Base-by-base conservation (phyloP, 2,888 invertebrate species). In the Lamproptera curius region DNA sequence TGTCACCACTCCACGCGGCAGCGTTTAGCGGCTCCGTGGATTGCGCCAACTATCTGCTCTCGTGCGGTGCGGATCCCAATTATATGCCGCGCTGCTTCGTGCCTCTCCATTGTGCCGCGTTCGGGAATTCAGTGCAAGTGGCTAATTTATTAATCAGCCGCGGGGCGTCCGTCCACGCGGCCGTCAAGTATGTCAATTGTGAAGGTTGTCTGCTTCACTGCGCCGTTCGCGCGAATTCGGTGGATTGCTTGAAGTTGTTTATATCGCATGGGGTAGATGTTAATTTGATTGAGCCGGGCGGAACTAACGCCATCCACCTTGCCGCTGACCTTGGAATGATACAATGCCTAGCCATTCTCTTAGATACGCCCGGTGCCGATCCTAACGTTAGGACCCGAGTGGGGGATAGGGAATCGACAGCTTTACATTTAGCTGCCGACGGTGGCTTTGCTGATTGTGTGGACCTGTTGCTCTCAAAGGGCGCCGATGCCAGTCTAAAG, bases 41-140 rank as follows among this genome's bases (percentile, higher is more conserved):
- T 13, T 92, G 94, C 53, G 91, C 93, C 6, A 90, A 89, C 58
- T 93, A 90, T 66, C 86, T 95, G 42, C 89, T 95, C 38, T 78
- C 90, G 17, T 90, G 91, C 61, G 93, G 92, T 1, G 89, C 91
- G 56, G 92, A 92, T 62, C 90, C 94, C 6, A 92, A 93, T 76
- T 89, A 91, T 42, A 90, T 91, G 66, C 90, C 91, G 50, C 92
- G 93, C 70, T 91, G 92, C 60, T 94, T 94, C 70, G 93, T 94
- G 37, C 95, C 97, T 0, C 89, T 97, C 50, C 97, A 97, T 75
- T 96, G 95, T 70, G 95, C 97, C 10, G 96, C 96, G 23, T 95
- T 96, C 78, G 95, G 96, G 10, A 95, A 96, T 67, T 93, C 95
- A 53, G 90, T 92, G 43, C 92, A 94, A 64, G 95, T 95, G 10